Percentiles rank a stretch among this genome's conserved stretches.
Conservation (phyloP, 2,797 vertebrate species). For the Pempheris klunzingeri region DNA sequence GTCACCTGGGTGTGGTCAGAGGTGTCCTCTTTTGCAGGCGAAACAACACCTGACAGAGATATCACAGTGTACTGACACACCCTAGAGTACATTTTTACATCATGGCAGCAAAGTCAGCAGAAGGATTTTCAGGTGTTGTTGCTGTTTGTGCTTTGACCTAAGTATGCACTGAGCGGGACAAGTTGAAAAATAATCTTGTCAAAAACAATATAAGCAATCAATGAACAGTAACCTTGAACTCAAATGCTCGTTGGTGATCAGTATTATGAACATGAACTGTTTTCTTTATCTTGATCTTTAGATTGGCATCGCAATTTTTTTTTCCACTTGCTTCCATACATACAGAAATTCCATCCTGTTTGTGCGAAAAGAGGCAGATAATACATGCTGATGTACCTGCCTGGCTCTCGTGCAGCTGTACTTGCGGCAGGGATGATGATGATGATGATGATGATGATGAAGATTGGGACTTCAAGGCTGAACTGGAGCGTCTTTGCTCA, state of each 20-base stretch:
- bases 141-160: not conserved
- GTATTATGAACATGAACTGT: not conserved
- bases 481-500: constrained; percentile 41
- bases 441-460: too few species aligned
- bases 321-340: not conserved
- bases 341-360: not conserved
- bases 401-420: not conserved
- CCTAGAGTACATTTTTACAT: not conserved
- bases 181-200: not conserved
- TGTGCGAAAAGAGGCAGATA: not conserved
- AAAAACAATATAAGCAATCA: not conserved
- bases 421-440: not conserved
- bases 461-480: constrained; percentile 18
- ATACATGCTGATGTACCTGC: not conserved
- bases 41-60: not conserved
- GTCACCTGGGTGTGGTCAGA: not conserved
- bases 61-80: not conserved
- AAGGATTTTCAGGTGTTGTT: too few species aligned
- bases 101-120: not conserved
- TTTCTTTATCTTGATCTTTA: constrained; percentile 1
- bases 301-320: not conserved
- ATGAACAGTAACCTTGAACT: not conserved
- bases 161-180: not conserved
- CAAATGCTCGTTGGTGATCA: not conserved
- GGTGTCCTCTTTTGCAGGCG: not conserved